Conservation (phyloP, 2,888 invertebrate species). For the Drosophila cognata region DNA sequence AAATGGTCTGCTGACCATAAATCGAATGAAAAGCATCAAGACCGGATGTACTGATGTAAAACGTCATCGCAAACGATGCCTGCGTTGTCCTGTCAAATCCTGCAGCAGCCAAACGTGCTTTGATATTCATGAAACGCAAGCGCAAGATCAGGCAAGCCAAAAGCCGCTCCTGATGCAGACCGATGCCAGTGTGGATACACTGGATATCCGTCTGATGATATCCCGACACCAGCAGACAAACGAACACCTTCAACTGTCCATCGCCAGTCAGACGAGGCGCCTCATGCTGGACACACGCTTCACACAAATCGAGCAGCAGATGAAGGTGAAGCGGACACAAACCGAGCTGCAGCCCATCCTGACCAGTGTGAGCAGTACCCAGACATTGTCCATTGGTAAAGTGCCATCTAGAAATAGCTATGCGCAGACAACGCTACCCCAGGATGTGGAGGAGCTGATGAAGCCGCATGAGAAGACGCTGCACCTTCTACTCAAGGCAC, state of each 20-base stretch:
- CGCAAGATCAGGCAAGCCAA: neutral
- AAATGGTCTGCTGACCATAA: conserved; percentile 30
- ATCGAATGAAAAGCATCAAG: conserved; percentile 11
- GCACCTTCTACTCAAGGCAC: conserved; percentile 20
- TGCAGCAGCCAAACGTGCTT: neutral
- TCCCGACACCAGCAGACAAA: conserved; percentile 50
- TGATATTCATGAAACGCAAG: neutral
- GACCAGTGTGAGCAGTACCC: conserved; percentile 10
- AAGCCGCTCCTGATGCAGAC: neutral
- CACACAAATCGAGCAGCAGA: conserved; percentile 31
- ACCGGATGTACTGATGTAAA: neutral
- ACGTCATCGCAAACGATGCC: neutral
- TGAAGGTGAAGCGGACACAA: conserved; percentile 24
- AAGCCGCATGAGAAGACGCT: conserved; percentile 15
- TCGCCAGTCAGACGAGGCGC: conserved; percentile 28
- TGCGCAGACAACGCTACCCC: conserved; percentile 37
- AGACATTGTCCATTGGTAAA: conserved; percentile 6
- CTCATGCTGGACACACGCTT: neutral
- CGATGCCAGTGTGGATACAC: neutral
- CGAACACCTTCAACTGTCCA: neutral
- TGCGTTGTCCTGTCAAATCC: neutral
- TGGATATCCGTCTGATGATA: conserved; percentile 11
- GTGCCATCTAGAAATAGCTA: neutral
- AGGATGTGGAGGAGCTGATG: conserved; percentile 10
- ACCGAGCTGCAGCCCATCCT: neutral